Conservation (phyloP, 2,113 vertebrate species). For the Asarcornis scutulata region DNA sequence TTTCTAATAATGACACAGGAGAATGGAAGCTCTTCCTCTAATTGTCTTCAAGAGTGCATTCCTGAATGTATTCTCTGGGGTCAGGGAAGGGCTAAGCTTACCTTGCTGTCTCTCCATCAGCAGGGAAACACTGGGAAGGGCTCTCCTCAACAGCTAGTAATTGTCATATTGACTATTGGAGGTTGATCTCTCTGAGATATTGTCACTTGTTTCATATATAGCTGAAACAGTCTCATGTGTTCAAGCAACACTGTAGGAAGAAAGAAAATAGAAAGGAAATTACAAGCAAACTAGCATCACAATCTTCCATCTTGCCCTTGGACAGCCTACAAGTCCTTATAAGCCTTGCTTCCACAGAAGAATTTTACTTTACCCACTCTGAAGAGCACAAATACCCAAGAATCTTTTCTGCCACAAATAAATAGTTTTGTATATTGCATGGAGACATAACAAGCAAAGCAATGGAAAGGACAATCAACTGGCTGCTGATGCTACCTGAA, state of each 20-base stretch:
- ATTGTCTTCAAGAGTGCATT: background rate
- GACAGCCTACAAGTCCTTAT: background rate
- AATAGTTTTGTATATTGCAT: background rate
- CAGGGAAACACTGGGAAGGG: background rate
- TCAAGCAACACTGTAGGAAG: background rate
- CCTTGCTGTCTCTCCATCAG: background rate
- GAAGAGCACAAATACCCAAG: background rate
- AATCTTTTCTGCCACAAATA: background rate
- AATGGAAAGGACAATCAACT: background rate
- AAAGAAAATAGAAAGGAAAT: background rate
- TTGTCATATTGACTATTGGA: background rate
- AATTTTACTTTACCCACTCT: background rate
- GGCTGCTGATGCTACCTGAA: background rate
- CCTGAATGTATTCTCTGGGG: background rate
- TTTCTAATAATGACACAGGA: background rate
- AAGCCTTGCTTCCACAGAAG: background rate
- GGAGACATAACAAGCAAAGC: background rate
- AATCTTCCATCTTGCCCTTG: background rate
- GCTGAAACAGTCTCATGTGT: background rate
- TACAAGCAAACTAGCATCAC: background rate
- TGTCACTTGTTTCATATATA: background rate
- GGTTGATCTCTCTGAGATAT: background rate
- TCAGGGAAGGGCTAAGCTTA: background rate
- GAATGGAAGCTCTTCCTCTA: background rate
- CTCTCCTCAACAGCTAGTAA: background rate